These are phyloP conservation scores for Pristionchus fissidentatus DNA, from an alignment of 2,888 invertebrate genomes.

Conservation along the genomic window DNA sequence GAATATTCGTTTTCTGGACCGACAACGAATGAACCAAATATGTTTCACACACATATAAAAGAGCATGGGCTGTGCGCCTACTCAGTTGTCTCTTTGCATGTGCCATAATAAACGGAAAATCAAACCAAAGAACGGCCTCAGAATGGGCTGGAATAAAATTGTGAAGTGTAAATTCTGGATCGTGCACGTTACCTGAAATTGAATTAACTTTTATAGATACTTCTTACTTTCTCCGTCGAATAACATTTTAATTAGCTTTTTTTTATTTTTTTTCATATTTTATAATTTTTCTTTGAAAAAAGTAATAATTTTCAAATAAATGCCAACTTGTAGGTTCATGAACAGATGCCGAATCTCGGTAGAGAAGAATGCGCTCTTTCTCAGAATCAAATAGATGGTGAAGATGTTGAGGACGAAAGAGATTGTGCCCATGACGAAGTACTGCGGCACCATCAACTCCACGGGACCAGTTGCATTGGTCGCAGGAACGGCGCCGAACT, in stretches of 20 bases:
- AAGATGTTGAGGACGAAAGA: neutral
- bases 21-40: no score
- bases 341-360: neutral
- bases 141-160: neutral
- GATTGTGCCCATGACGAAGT: neutral
- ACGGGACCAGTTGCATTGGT: neutral
- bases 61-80: no score
- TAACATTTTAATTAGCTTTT: neutral
- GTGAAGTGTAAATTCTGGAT: neutral
- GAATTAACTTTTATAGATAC: no score
- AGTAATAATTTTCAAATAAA: no score
- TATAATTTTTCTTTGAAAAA: no score
- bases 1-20: no score
- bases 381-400: neutral
- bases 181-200: neutral
- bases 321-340: neutral
- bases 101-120: neutral
- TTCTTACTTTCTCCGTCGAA: neutral
- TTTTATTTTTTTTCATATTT: no score
- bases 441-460: neutral
- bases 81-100: no score
- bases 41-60: no score
- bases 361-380: constrained; percentile 11
- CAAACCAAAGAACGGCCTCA: neutral
- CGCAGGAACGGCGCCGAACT: neutral